Evolutionary conservation across 92 coral and sea anemone species (phyloP).

Genomic region (Meandrina meandrites): DNA sequence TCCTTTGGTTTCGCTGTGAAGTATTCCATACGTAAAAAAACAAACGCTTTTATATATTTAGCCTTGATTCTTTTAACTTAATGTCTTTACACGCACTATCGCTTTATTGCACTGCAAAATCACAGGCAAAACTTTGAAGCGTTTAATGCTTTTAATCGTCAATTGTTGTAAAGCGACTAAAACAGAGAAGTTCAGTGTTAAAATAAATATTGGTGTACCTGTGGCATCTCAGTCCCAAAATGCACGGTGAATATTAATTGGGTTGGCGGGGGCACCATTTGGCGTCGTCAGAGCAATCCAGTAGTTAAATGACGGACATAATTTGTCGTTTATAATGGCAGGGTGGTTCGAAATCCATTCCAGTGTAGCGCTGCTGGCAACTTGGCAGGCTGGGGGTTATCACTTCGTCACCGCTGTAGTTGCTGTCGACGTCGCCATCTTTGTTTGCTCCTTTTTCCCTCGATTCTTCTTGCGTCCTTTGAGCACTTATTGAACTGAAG

Average conservation of each 20-base stretch:
- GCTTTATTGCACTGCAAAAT: too few species aligned
- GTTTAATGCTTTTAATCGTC: neutral
- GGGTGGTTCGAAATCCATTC: constrained; percentile 1
- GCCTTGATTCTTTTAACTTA: too few species aligned
- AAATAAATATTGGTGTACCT: neutral
- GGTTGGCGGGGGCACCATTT: constrained; percentile 23
- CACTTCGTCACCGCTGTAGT: neutral
- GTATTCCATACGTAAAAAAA: neutral
- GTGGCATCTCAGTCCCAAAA: neutral
- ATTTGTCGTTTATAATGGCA: neutral
- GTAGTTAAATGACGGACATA: constrained; percentile 5
- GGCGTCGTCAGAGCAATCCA: constrained; percentile 2
- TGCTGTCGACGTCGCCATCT: neutral
- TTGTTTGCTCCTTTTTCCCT: neutral
- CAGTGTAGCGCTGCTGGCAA: neutral
- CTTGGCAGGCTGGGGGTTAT: constrained; percentile 18
- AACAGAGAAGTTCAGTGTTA: neutral
- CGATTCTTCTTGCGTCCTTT: constrained; percentile 1
- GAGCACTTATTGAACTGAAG: constrained; percentile 17
- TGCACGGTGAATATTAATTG: constrained; percentile 1
- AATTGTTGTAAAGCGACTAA: neutral
- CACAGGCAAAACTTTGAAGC: too few species aligned
- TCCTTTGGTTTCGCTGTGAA: neutral
- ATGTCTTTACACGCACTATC: too few species aligned
- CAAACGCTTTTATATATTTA: too few species aligned